These are phyloP conservation scores for Phylloscopus trochiloides DNA, from an alignment of 2,113 vertebrate genomes.

Conservation along the genomic window DNA sequence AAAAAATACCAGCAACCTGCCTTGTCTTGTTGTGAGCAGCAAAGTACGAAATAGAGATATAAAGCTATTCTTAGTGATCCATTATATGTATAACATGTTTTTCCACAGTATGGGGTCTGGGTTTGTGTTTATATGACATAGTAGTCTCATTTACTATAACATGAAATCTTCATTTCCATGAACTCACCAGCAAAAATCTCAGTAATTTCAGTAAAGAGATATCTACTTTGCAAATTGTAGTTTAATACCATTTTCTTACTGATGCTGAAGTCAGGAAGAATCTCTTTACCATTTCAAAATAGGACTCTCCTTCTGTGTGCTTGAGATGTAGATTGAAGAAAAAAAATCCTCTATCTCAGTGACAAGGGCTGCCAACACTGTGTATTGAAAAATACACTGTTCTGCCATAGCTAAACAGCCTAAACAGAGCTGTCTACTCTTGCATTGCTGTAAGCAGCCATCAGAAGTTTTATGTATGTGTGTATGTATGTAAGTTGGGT, in stretches of 20 bases:
- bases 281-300: slow-evolving; percentile 5
- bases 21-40: background rate
- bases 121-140: background rate
- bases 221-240: background rate
- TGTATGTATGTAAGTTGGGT: background rate
- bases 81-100: background rate
- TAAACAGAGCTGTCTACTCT: background rate
- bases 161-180: background rate
- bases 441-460: background rate
- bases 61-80: background rate
- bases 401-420: background rate
- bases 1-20: background rate
- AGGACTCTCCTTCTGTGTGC: background rate
- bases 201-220: slow-evolving; percentile 8
- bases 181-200: background rate
- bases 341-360: background rate
- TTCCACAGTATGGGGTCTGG: background rate
- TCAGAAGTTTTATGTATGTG: background rate
- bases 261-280: background rate
- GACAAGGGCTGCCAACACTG: background rate
- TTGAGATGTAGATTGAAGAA: background rate
- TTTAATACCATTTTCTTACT: background rate
- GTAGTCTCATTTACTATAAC: background rate
- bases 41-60: background rate
- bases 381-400: background rate